Evolutionary conservation across 2,888 invertebrate genomes (phyloP), one percentile per base, ranked within the genome.

Genomic region (Dasypolia templi): DNA sequence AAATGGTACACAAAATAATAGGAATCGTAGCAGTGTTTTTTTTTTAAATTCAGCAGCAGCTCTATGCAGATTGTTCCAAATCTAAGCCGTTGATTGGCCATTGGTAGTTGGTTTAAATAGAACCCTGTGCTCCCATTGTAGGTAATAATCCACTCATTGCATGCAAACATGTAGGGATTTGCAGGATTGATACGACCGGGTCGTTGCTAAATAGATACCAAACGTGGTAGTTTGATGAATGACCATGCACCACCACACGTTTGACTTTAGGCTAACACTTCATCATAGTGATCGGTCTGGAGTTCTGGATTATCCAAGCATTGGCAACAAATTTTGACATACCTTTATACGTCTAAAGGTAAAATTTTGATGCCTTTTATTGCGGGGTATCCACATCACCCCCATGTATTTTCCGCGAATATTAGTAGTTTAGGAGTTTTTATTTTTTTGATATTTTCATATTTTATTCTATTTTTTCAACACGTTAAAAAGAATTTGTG

Each of bases 61-160:
- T 29, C 5, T 53, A 35, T 5, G 11, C 46, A 35, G 5, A 6
- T 53, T 51, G 32, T 53, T 3, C 2, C 42, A 32, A 77, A 55
- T 78, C 32, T 67, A 44, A 35, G 22, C 49, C 44, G 14, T 68
- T 68, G 59, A 61, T 55, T 68, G 51, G 39, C 39, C 59, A 35
- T 49, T 75, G 32, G 32, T 19, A 63, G 17, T 58, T 67, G 49
- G 49, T 14, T 58, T 58, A 77, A 58, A 35, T 35, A 76, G 42
- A 42, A 75, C 2, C 14, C 17, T 26, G 4, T 35, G 35, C 19
- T 14, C 26, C 26, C 19, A 56, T 46, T 64, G 4, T 46, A 55
- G 22, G n/a, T 29, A 75, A 46, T 29, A 75, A 46, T 39, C 14
- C 7, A 64, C 26, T 35, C 14, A 51, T 66, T 67, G 29, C 32